Evolutionary conservation across 2,797 vertebrate genomes (phyloP), one percentile per base, ranked within the genome.

Genomic region (Trachops cirrhosus): DNA sequence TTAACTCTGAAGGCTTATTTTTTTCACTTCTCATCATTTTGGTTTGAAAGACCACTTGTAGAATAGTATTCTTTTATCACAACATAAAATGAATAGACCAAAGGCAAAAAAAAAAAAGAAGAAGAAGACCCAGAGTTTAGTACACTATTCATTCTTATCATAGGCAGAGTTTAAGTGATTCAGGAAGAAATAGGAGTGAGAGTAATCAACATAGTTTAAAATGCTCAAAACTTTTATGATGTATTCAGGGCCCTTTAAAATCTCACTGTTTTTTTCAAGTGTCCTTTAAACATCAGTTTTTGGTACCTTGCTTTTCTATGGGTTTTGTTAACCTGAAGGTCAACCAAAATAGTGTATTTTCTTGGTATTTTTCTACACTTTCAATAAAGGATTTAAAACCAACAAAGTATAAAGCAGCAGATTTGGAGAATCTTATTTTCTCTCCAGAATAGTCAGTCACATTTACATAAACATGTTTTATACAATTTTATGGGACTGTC

Each of bases 11-110:
- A 80, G 32, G 39, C 3, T 46, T 93, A 29, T 9, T 93, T 93
- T 95, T 88, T 34, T 59, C 26, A 75, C 18, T 91, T 96, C 82
- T 94, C 39, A 93, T 95, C 82, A 84, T 85, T 96, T 94, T 97
- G 5, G 8, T 70, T 84, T 91, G 46, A 88, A 67, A 74, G 29
- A 77, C 21, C 48, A 46, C 46, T 89, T 96, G 34, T 34, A 79
- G 68, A 87, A 62, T 24, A 79, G 24, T 12, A 87, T 57, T 87
- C 48, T 94, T 32, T 94, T 78, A 67, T 11, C 15, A 54, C 18
- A 89, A 71, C 8, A 41, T 71, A 54, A 94, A 95, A 54, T 64
- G 24, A 93, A 10, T 44, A 74, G 26, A 73, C 77, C 11, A 94
- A 84, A 95, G 85, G 29, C 37, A 79, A 86, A 93, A 71, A 77